These are phyloP conservation scores for Octopus sinensis DNA, from an alignment of 1,140 invertebrate species.

Conservation along the genomic window DNA sequence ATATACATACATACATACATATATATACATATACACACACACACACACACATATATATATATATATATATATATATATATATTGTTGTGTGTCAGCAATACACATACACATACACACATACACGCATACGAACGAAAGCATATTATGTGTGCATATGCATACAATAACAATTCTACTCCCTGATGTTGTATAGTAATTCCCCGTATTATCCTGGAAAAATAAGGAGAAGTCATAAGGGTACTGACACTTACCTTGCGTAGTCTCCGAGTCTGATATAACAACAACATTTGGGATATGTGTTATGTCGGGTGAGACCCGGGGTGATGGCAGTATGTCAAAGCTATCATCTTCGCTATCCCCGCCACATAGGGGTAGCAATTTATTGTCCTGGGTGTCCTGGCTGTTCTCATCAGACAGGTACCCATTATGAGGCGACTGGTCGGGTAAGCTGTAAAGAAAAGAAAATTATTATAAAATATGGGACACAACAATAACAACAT, in stretches of 20 bases:
- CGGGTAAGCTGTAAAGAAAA: conserved; percentile 4
- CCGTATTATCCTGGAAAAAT: no score
- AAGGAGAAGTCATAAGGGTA: background rate
- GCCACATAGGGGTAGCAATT: background rate
- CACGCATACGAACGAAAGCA: background rate
- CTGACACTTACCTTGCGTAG: background rate
- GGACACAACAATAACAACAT: no score
- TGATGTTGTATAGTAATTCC: no score
- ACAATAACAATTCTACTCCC: background rate
- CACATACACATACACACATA: background rate
- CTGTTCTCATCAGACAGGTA: conserved; percentile 9
- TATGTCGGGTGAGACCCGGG: conserved; percentile 11
- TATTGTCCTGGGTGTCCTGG: background rate
- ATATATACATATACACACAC: no score
- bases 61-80: no score
- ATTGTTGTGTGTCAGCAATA: background rate
- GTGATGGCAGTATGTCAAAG: conserved; percentile 7
- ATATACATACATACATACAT: no score
- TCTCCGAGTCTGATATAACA: conserved; percentile 8
- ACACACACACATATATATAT: no score
- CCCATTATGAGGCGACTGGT: background rate
- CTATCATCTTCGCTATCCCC: conserved; percentile 3
- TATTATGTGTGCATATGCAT: background rate
- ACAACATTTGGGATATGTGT: conserved; percentile 11
- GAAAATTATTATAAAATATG: background rate